Evolutionary conservation across 1,140 invertebrate species (phyloP).

Genomic region (Drepana arcuata): DNA sequence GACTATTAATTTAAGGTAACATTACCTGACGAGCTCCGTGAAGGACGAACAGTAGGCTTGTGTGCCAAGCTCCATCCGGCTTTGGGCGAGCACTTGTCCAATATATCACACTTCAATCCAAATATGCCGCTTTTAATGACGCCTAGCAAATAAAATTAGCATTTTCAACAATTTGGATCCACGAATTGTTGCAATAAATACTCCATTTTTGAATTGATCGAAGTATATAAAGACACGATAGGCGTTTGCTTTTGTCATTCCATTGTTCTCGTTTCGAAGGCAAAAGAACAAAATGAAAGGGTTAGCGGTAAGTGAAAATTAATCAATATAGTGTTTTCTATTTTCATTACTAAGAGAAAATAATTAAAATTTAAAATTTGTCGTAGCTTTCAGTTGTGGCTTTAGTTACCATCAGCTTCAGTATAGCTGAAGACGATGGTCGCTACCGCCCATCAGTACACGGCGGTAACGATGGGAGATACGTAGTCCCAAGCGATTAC

Average conservation of each 20-base stretch:
- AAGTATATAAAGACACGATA: conserved; percentile 53
- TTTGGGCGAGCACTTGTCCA: conserved; percentile 31
- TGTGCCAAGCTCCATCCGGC: too few species aligned
- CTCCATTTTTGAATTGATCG: conserved; percentile 45
- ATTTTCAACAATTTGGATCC: conserved; percentile 46
- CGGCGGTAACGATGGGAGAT: conserved; percentile 31
- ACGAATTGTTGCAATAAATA: conserved; percentile 48
- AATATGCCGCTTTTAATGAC: conserved; percentile 47
- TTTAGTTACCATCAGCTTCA: conserved; percentile 19
- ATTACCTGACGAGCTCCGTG: too few species aligned
- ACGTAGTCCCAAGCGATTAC: conserved; percentile 24
- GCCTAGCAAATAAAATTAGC: conserved; percentile 48
- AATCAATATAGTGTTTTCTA: conserved; percentile 3
- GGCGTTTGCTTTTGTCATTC: conserved; percentile 34
- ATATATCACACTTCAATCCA: conserved; percentile 37
- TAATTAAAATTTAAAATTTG: conserved; percentile 8
- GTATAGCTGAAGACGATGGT: conserved; percentile 44
- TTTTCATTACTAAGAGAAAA: conserved; percentile 1
- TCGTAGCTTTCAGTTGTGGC: conserved; percentile 33
- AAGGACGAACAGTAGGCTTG: too few species aligned
- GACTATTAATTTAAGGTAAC: too few species aligned
- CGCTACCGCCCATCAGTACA: conserved; percentile 49
- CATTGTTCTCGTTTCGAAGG: conserved; percentile 12
- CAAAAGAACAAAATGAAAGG: conserved; percentile 35
- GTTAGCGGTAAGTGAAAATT: conserved; percentile 32